A percentile compares a stretch with the other conserved stretches of the same genome.
These are phyloP conservation scores for Brenthis ino DNA, from an alignment of 2,888 invertebrate genomes.

Conservation along the genomic window DNA sequence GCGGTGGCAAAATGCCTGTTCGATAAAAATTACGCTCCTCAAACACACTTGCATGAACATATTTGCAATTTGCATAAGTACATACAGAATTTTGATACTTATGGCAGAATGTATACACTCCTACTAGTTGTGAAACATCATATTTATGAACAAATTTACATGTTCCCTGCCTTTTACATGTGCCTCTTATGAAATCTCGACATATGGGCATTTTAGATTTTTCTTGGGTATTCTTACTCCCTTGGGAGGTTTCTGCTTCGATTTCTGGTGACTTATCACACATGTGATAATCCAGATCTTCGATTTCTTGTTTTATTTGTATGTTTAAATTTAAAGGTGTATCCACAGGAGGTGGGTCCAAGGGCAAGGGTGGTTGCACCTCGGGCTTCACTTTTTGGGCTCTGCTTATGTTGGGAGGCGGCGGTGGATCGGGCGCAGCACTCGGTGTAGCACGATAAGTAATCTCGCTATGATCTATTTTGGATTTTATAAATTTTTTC, in stretches of 20 bases:
- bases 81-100: slow-evolving; percentile 62
- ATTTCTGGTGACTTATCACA: slow-evolving; percentile 5
- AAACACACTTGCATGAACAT: slow-evolving; percentile 64
- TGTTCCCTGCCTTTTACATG: slow-evolving; percentile 50
- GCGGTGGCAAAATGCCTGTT: slow-evolving; percentile 58
- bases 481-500: slow-evolving; percentile 62
- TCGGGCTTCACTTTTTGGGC: slow-evolving; percentile 18
- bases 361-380: slow-evolving; percentile 41
- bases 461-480: slow-evolving; percentile 50
- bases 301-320: slow-evolving; percentile 40
- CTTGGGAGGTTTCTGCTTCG: too few relatives aligned
- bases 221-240: too few relatives aligned
- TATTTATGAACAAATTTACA: slow-evolving; percentile 60
- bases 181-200: slow-evolving; percentile 60
- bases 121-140: slow-evolving; percentile 55
- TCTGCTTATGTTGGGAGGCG: slow-evolving; percentile 12
- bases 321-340: slow-evolving; percentile 26
- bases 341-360: slow-evolving; percentile 43
- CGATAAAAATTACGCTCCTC: slow-evolving; percentile 63
- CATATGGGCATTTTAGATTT: slow-evolving; percentile 48
- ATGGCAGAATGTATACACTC: slow-evolving; percentile 63
- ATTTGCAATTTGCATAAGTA: slow-evolving; percentile 56
- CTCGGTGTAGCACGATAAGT: slow-evolving; percentile 33
- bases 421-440: slow-evolving; percentile 23
- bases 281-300: slow-evolving; percentile 35